phyloP scores from a whole-genome alignment of 2,113 vertebrate genomes.

The Calyptommatus sinebrachiatus region DNA sequence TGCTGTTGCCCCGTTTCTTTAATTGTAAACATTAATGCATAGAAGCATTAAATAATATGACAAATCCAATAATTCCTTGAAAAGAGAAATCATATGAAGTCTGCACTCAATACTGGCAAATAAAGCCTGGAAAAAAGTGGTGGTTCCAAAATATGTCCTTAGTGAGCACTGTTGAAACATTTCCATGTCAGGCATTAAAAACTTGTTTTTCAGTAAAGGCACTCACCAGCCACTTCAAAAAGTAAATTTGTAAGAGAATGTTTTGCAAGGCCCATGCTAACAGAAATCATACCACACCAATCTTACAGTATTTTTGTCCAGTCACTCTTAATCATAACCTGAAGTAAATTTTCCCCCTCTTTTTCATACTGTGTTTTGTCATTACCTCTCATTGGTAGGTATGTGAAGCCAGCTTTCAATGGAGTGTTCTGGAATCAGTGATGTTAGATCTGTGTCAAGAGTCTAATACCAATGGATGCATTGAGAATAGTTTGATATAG shows the following conservation, averaged over 20 bases:
- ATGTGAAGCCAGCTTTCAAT: neutral
- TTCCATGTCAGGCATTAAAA: neutral
- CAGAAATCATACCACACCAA: neutral
- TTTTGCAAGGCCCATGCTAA: neutral
- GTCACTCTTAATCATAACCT: neutral
- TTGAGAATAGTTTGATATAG: neutral
- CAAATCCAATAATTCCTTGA: neutral
- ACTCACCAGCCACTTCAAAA: neutral
- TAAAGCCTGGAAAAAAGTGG: neutral
- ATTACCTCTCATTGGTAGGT: neutral
- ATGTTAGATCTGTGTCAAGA: neutral
- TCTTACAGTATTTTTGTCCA: neutral
- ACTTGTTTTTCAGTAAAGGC: neutral
- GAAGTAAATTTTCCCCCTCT: neutral
- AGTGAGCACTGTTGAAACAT: slow-evolving; percentile 4
- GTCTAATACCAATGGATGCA: neutral
- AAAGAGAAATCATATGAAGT: neutral
- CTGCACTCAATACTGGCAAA: neutral
- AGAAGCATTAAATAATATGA: neutral
- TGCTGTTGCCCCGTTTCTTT: neutral
- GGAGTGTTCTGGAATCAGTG: neutral
- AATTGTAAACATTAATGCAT: neutral
- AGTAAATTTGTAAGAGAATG: rapidly evolving
- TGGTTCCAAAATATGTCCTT: neutral
- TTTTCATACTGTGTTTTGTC: neutral